Evolutionary conservation across 2,797 vertebrate genomes (phyloP), one percentile per base, ranked within the genome.

Genomic region (Sciaenops ocellatus): DNA sequence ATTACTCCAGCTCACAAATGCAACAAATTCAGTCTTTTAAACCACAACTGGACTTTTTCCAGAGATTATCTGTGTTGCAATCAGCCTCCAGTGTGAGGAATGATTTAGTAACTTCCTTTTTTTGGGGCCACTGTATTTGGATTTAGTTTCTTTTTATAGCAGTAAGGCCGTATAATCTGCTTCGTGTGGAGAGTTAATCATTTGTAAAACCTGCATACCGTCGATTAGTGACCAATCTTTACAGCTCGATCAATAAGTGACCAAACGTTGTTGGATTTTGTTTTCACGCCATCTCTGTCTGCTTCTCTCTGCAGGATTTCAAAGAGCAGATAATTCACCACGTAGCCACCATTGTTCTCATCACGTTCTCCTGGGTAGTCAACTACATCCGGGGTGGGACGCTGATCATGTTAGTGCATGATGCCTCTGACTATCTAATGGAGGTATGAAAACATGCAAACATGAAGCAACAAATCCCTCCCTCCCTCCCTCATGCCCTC

Each of bases 311-410:
- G 41, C 84, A 99, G 98, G 98, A 99, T 83, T 99, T 99, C 91
- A 98, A 97, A 78, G 97, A 99, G 66, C 97, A 99, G 85, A 96
- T 99, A 50, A 90, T 99, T 92, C 98, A 98, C 91, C 98, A 99
- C 0, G 93, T 98, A 0, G 97, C 97, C 86, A 99, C 98, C 76
- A 98, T 98, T 66, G 57, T 96, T 66, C 95, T 99, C 82, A 97
- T 99, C 84, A 94, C 96, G 79, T 99, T 99, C 92, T 99, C 98
- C 59, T 99, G 98, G 98, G 93, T 96, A 38, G 96, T 97, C 82
- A 98, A 98, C 89, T 99, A 99, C 80, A 95, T 98, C 90, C 95
- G 98, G 0, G 97, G 97, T 0, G 98, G 98, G 64, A 99, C 98
- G 0, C 93, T 99, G 76, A 96, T 99, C 92, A 97, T 99, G 97